A percentile compares a stretch with the other conserved stretches of the same genome.
Evolutionary conservation across 2,113 vertebrate genomes (phyloP).

Genomic region (Gallinago paraguaiae): DNA sequence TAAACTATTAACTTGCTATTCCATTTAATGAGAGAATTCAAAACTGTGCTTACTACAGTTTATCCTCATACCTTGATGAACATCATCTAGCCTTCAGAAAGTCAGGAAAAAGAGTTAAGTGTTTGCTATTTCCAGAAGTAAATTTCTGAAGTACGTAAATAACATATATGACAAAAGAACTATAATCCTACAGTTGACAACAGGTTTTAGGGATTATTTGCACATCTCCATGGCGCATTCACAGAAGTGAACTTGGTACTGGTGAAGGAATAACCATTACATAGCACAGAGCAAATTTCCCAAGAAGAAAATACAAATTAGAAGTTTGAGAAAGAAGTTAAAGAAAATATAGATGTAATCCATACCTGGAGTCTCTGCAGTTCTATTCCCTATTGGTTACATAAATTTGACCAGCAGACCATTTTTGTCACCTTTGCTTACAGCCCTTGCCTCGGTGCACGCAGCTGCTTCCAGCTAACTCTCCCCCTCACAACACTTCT

Average conservation of each 20-base stretch:
- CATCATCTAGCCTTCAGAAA: background rate
- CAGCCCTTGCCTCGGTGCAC: rapidly evolving
- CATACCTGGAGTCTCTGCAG: background rate
- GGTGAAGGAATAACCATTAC: background rate
- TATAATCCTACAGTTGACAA: background rate
- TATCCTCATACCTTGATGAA: background rate
- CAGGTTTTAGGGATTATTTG: background rate
- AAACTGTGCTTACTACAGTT: background rate
- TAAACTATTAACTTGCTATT: background rate
- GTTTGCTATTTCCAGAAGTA: background rate
- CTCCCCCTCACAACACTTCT: background rate
- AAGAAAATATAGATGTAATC: background rate
- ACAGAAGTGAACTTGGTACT: background rate
- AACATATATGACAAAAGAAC: background rate
- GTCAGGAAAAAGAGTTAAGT: background rate
- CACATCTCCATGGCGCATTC: background rate
- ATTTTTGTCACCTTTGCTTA: background rate
- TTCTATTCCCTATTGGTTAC: background rate
- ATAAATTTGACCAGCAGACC: background rate
- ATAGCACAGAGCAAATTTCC: background rate
- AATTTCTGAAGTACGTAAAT: background rate
- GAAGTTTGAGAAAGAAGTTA: background rate
- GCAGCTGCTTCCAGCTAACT: background rate
- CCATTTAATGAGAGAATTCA: background rate
- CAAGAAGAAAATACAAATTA: background rate